Evolutionary conservation across 2,888 invertebrate genomes (phyloP).

Genomic region (Schrankia costaestrigalis): DNA sequence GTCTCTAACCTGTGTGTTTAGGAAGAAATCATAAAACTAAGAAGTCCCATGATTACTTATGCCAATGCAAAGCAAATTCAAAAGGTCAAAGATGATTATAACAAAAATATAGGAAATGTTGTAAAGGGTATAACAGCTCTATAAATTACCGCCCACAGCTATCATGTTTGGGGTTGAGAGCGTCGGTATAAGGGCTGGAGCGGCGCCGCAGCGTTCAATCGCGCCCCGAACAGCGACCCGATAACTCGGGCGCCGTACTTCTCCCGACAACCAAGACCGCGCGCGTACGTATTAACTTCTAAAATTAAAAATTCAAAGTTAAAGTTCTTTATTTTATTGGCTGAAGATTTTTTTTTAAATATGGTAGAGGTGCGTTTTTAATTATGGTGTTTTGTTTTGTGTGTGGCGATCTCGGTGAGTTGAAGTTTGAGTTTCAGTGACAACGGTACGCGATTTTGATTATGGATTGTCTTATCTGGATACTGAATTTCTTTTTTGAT

Average conservation of each 20-base stretch:
- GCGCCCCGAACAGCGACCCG: conserved; percentile 62
- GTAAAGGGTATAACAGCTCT: conserved; percentile 30
- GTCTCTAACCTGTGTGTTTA: too few species aligned
- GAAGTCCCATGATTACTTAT: too few species aligned
- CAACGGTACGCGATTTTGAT: too few species aligned
- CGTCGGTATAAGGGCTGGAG: conserved; percentile 64
- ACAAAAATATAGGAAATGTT: background rate
- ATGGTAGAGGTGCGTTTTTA: conserved; percentile 24
- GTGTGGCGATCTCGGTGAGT: conserved; percentile 36
- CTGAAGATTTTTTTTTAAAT: conserved; percentile 15
- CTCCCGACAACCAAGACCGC: conserved; percentile 53
- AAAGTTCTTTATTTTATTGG: conserved; percentile 17
- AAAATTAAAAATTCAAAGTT: conserved; percentile 23
- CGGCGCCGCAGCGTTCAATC: conserved; percentile 53
- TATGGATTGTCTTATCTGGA: conserved; percentile 12
- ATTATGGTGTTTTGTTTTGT: conserved; percentile 33
- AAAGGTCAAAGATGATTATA: background rate
- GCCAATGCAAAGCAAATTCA: background rate
- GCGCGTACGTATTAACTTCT: conserved; percentile 65
- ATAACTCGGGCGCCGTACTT: conserved; percentile 58
- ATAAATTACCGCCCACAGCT: conserved; percentile 58
- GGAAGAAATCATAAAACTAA: too few species aligned
- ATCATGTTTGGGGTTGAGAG: conserved; percentile 43
- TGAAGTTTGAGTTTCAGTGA: conserved; percentile 30
- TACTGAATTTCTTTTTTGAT: conserved; percentile 18